Base-by-base conservation (phyloP, 2,797 vertebrate species). In the Margarornis squamiger region DNA sequence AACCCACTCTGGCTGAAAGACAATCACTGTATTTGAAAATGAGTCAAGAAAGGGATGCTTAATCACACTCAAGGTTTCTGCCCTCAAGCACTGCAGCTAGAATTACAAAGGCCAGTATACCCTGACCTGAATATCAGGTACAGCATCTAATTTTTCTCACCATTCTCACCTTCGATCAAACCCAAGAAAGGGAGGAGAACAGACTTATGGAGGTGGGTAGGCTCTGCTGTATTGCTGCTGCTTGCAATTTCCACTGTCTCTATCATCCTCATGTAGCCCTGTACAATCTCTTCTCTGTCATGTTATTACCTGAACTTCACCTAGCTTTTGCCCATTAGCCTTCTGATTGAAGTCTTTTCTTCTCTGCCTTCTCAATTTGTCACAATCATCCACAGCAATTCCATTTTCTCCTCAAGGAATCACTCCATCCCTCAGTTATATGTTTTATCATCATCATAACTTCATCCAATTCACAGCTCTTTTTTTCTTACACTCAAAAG, bases 81-180 rank as follows among this genome's bases (percentile, higher is more conserved):
- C 79, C 66, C 76, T 65, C 73, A 49, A 88, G 61, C 65, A 23
- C 75, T 77, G 34, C 61, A 92, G 70, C 67, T 12, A 79, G 59
- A 45, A n/a, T 73, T 82, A 90, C 38, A 78, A 48, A 87, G 72
- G 49, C 41, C 93, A 93, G 67, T 59, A 81, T 12, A 90, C 17
- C 29, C 70, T 66, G 66, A 75, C 76, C 62, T 86, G 82, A 90
- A 86, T 94, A 88, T 70, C 76, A 75, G 78, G 91, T 89, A 74
- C 18, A 76, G 30, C 57, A 67, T 61, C 59, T 93, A 57, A 10
- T 57, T 94, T 92, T 92, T 93, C 76, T 93, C 73, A 86, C 72
- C 39, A 20, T 90, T 83, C 65, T 86, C 26, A 41, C 61, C 46
- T 86, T 76, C 8, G 9, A 72, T 84, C 41, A 88, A 78, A 51